Evolutionary conservation across 2,888 invertebrate genomes (phyloP).

Genomic region (Agriotes lineatus): DNA sequence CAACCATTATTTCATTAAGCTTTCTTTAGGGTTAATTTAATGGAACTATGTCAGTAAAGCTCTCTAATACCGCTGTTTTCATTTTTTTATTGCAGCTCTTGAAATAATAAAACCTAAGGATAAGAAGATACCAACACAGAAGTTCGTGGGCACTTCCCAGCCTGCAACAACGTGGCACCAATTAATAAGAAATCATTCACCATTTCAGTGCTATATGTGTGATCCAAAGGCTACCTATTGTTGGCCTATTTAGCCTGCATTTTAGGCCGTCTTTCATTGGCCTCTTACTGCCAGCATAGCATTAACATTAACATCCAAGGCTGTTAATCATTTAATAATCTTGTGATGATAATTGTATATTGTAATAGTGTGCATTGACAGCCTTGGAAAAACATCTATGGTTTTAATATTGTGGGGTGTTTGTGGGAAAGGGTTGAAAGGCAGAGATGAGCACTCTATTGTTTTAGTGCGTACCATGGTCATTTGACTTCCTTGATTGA

Average conservation of each 20-base stretch:
- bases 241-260: conserved; percentile 20
- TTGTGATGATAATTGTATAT: neutral
- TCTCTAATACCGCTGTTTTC: conserved; percentile 58
- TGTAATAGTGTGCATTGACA: conserved; percentile 1
- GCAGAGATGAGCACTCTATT: conserved; percentile 60
- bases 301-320: conserved; percentile 31
- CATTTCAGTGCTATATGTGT: conserved; percentile 38
- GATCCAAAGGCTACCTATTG: conserved; percentile 17
- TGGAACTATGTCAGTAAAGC: conserved; percentile 8
- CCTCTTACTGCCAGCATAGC: no score
- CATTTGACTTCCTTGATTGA: conserved; percentile 96
- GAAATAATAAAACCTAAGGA: conserved; percentile 34
- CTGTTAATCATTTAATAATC: conserved; percentile 31
- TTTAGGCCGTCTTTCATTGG: conserved; percentile 17
- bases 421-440: conserved; percentile 34
- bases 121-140: conserved; percentile 19
- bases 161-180: conserved; percentile 11
- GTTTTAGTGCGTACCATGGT: conserved; percentile 97
- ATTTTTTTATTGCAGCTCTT: conserved; percentile 63
- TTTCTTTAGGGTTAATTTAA: conserved; percentile 21
- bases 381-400: conserved; percentile 17
- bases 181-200: conserved; percentile 43
- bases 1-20: conserved; percentile 1
- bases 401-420: neutral
- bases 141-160: conserved; percentile 27